Base-by-base conservation (phyloP, 2,888 invertebrate species). In the Drosophila pseudotakahashii region DNA sequence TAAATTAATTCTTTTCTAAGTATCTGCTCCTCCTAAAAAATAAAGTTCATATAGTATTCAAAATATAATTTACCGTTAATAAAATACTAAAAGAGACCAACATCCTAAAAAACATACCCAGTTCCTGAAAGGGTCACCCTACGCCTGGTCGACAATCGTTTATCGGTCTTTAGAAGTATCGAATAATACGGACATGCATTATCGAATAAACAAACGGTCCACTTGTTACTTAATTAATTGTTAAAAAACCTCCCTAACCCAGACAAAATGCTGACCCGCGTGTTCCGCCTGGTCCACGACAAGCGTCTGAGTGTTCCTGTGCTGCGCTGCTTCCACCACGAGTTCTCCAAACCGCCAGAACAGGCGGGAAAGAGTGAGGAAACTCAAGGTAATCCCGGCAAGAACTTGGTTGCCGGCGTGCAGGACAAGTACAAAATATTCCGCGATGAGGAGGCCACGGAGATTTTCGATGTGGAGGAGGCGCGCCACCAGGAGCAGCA, bases 381-480 rank as follows among this genome's bases (percentile, higher is more conserved):
- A 42, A 36, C 7, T 36, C 30, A 16, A n/a, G 51, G 0, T 3
- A 36, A 32, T 57, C 44, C 50, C 23, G 60, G 13, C 13, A 7
- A 26, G 30, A 58, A 50, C 59, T 86, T 93, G 45, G 91, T 93
- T 14, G 92, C 93, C 45, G 93, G 93, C 37, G 92, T 95, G 73
- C 90, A 93, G 59, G 91, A 92, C 78, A 96, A 95, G 92, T 96
- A 95, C 89, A 94, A 95, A 92, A 91, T 95, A 73, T 96, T 96
- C 90, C 93, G 94, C 19, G 96, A 97, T 81, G 93, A 94, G 76
- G 95, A 96, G 89, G 93, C 95, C 0, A 92, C 93, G 13, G 91
- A 95, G 71, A 95, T 97, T 79, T 94, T 95, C 75, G 95, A 97
- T 89, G 94, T 96, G 19, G 94, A 94, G 57, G 96, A 96, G 80